Percentiles rank a stretch among this genome's conserved stretches.
phyloP scores from a whole-genome alignment of 2,888 invertebrate species.

The Bursaphelenchus okinawaensis region DNA sequence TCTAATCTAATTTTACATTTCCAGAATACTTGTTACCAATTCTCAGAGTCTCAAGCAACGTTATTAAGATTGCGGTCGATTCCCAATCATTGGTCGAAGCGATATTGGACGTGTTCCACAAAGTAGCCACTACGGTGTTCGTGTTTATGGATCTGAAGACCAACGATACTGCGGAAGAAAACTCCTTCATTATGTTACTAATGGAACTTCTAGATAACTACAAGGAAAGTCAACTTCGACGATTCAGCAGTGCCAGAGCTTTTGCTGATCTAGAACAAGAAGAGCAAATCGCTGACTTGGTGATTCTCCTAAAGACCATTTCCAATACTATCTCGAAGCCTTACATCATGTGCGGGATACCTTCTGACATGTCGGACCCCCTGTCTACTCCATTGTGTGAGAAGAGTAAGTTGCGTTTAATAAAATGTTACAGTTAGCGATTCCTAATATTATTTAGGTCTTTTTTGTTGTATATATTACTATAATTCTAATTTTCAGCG shows the following conservation, averaged over 20 bases:
- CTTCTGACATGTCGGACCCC: neutral
- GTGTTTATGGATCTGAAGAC: constrained; percentile 35
- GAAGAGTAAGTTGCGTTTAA: constrained; percentile 17
- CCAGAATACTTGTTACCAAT: constrained; percentile 42
- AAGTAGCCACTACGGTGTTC: constrained; percentile 40
- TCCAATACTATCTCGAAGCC: constrained; percentile 24
- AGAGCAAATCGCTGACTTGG: constrained; percentile 22
- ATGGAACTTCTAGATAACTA: constrained; percentile 71
- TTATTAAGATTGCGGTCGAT: constrained; percentile 33
- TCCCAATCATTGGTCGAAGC: constrained; percentile 37
- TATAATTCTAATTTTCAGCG: constrained; percentile 19
- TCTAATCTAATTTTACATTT: too few species aligned
- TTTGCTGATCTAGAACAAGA: constrained; percentile 20
- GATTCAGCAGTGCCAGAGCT: constrained; percentile 16
- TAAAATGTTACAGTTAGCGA: too few species aligned
- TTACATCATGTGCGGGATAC: constrained; percentile 7
- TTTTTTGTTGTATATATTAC: too few species aligned
- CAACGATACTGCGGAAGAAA: constrained; percentile 62
- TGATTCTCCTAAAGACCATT: constrained; percentile 24
- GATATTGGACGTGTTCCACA: constrained; percentile 39
- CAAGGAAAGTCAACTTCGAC: constrained; percentile 59
- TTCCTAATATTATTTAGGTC: too few species aligned
- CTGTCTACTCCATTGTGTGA: constrained; percentile 12
- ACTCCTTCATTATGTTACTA: constrained; percentile 66
- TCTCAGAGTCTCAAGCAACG: constrained; percentile 29